A percentile compares a stretch with the other conserved stretches of the same genome.
Conservation (phyloP, 2,113 vertebrate genomes). For the Acrocephalus arundinaceus region DNA sequence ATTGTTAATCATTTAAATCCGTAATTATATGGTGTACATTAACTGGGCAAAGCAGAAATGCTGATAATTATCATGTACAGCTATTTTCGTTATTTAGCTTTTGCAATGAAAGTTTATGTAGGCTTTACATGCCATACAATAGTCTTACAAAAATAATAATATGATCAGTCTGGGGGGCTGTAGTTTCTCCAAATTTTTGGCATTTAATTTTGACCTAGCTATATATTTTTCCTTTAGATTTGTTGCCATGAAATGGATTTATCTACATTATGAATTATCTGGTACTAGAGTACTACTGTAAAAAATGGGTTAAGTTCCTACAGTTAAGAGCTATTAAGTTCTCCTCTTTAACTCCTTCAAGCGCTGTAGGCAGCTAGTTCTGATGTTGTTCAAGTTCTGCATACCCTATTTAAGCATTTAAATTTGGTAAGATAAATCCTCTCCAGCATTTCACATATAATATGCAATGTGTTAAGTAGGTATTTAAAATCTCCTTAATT, state of each 20-base stretch:
- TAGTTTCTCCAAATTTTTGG: neutral
- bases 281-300: neutral
- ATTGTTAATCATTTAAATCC: slow-evolving; percentile 15
- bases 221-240: neutral
- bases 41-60: neutral
- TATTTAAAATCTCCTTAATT: neutral
- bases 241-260: neutral
- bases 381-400: neutral
- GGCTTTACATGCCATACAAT: neutral
- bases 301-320: neutral
- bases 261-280: neutral
- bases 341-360: neutral
- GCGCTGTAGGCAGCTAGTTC: neutral
- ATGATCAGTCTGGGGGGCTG: neutral
- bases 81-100: neutral
- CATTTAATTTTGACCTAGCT: neutral
- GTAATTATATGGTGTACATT: neutral
- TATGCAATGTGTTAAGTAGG: neutral
- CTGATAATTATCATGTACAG: neutral
- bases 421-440: neutral
- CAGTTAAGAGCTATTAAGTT: neutral
- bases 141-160: neutral
- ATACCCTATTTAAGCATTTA: neutral
- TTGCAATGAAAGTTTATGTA: neutral
- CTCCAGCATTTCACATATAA: neutral